A percentile compares a stretch with the other conserved stretches of the same genome.
These are phyloP conservation scores for Drosophila macrospina DNA, from an alignment of 2,888 invertebrate species.

Conservation along the genomic window DNA sequence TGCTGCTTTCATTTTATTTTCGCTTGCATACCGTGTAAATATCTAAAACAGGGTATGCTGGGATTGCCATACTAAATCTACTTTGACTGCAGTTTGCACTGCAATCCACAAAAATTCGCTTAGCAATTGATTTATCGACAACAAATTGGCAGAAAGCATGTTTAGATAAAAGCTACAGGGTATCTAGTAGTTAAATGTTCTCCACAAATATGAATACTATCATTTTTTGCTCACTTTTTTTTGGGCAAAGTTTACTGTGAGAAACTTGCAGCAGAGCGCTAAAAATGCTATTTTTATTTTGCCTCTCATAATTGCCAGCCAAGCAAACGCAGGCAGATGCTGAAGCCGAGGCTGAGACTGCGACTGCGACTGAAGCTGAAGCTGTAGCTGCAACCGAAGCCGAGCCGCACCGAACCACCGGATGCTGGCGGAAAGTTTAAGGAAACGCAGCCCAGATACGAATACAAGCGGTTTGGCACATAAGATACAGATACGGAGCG, in stretches of 20 bases:
- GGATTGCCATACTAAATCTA: neutral
- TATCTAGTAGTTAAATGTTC: neutral
- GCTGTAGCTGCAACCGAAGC: slow-evolving; percentile 9
- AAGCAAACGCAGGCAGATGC: slow-evolving; percentile 44
- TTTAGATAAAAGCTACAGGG: neutral
- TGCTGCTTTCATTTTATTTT: slow-evolving; percentile 16
- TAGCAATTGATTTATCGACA: neutral
- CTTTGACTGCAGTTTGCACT: neutral
- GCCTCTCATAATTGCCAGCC: slow-evolving; percentile 71
- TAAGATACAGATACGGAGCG: slow-evolving; percentile 54
- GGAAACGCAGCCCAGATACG: slow-evolving; percentile 76
- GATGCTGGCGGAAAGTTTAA: slow-evolving; percentile 70
- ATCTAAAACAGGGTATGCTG: neutral
- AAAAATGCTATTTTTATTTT: slow-evolving; percentile 78
- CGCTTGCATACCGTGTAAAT: slow-evolving; percentile 26
- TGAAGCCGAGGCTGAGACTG: slow-evolving; percentile 20
- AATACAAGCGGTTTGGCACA: slow-evolving; percentile 71
- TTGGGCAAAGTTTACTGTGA: slow-evolving; percentile 40
- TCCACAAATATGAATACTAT: neutral
- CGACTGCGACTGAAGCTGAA: neutral
- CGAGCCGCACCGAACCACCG: slow-evolving; percentile 32
- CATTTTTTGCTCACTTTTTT: slow-evolving; percentile 19
- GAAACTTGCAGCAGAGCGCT: slow-evolving; percentile 63
- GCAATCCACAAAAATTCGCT: neutral
- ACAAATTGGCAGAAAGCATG: neutral